A percentile compares a stretch with the other conserved stretches of the same genome.
Evolutionary conservation across 2,113 vertebrate genomes (phyloP).

Genomic region (Petaurus breviceps): DNA sequence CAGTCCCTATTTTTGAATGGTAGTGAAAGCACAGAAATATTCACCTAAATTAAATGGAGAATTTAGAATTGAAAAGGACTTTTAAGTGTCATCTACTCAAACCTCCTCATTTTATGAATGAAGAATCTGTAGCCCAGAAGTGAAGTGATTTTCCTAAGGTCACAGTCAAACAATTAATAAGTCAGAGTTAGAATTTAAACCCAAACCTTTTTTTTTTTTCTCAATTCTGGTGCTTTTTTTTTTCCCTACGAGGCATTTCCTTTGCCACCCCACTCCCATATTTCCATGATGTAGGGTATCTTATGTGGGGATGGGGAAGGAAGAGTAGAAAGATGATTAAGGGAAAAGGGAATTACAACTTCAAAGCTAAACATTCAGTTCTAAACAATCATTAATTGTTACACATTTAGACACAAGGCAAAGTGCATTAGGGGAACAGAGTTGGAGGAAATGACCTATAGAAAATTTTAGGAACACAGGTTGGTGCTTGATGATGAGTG

Average conservation of each 20-base stretch:
- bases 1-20: not conserved
- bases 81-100: not conserved
- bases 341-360: no score
- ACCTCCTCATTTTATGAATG: not conserved
- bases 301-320: no score
- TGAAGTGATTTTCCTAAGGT: not conserved
- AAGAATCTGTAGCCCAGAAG: not conserved
- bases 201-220: not conserved
- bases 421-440: no score
- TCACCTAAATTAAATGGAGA: not conserved
- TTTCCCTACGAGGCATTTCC: not conserved
- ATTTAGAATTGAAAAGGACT: not conserved
- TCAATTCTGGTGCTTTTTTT: not conserved
- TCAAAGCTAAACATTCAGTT: no score
- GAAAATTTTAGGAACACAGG: no score
- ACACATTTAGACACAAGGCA: no score
- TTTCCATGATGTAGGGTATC: no score
- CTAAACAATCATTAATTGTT: no score
- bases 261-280: fast-evolving
- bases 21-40: not conserved
- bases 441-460: no score
- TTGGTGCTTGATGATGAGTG: no score
- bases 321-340: no score
- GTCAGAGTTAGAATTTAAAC: not conserved
- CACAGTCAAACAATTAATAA: not conserved